Evolutionary conservation across 1,140 invertebrate genomes (phyloP).

Genomic region (Paramacrobiotus metropolitanus): DNA sequence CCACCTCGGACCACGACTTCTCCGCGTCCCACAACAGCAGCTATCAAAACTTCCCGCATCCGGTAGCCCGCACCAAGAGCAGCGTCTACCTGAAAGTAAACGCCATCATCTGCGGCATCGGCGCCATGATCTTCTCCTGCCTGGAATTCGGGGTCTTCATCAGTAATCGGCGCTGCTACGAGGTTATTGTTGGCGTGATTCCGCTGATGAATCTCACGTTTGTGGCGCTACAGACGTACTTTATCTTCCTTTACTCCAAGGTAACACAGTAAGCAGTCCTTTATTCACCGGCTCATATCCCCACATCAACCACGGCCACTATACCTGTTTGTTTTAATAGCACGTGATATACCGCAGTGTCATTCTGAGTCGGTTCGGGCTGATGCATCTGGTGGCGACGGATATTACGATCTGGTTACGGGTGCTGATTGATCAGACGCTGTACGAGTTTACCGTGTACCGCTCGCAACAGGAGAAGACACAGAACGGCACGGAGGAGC

Average conservation of each 20-base stretch:
- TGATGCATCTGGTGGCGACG: constrained; percentile 89
- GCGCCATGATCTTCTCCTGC: constrained; percentile 79
- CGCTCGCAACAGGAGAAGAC: neutral
- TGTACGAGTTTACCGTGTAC: constrained; percentile 37
- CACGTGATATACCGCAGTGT: constrained; percentile 68
- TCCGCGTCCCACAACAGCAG: too few relatives aligned
- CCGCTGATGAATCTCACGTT: neutral
- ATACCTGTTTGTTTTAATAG: constrained; percentile 29
- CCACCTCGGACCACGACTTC: neutral
- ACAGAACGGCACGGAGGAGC: too few relatives aligned
- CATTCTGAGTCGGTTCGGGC: constrained; percentile 56
- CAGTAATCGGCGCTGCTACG: constrained; percentile 64
- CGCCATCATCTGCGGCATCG: constrained; percentile 36
- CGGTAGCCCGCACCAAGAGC: neutral
- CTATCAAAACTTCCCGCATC: neutral
- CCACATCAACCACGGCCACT: neutral
- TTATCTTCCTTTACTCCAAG: constrained; percentile 79
- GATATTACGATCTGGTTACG: constrained; percentile 84
- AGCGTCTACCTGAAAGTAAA: neutral
- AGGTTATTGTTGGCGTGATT: constrained; percentile 26
- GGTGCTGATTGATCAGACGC: constrained; percentile 71
- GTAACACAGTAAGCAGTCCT: constrained; percentile 17
- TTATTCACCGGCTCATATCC: neutral
- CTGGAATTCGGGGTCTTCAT: constrained; percentile 79
- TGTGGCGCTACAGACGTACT: constrained; percentile 72